These are phyloP conservation scores for Hyla sarda DNA, from an alignment of 2,113 vertebrate species.

Conservation along the genomic window DNA sequence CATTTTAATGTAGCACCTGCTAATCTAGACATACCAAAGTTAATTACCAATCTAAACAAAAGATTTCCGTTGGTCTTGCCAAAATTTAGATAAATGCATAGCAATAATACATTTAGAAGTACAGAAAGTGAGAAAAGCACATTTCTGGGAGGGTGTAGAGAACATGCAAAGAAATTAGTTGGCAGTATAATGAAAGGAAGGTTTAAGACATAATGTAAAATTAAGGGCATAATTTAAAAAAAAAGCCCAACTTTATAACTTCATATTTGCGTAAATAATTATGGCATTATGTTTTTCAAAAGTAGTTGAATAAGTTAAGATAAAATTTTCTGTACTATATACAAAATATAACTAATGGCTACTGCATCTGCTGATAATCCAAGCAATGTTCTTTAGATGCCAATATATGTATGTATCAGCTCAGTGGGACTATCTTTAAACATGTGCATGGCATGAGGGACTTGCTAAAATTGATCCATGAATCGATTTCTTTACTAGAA, in stretches of 20 bases:
- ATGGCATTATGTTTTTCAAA: no score
- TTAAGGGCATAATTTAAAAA: not conserved
- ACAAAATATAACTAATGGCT: no score
- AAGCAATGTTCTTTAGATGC: no score
- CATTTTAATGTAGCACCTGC: conserved; percentile 50
- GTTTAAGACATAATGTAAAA: not conserved
- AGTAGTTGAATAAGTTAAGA: no score
- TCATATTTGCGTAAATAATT: not conserved
- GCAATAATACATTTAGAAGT: not conserved
- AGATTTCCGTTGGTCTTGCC: conserved; percentile 1
- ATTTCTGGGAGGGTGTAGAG: not conserved
- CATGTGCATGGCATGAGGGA: no score
- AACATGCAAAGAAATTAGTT: not conserved
- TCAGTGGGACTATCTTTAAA: no score
- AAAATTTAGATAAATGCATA: conserved; percentile 6
- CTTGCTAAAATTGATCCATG: no score
- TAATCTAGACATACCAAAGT: conserved; percentile 13
- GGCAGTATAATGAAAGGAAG: not conserved
- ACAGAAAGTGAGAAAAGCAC: not conserved
- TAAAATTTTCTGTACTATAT: no score
- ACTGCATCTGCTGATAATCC: no score
- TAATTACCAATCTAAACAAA: conserved; percentile 42
- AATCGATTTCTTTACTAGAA: no score
- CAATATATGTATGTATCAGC: no score
- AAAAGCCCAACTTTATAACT: not conserved